Evolutionary conservation across 2,888 invertebrate species (phyloP), one percentile per base, ranked within the genome.

Genomic region (Cynaeus angustus): DNA sequence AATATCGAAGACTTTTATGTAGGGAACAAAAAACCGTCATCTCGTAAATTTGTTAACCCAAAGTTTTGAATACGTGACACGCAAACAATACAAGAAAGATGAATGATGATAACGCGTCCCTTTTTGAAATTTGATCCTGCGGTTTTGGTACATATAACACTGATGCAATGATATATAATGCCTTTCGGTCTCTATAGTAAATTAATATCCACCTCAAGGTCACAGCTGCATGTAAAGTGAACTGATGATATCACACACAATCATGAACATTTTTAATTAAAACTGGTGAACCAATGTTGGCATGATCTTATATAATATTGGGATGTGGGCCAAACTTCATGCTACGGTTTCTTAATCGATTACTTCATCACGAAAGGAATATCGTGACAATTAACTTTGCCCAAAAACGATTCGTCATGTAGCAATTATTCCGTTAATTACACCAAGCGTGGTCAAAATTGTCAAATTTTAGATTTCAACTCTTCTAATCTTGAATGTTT

Each of bases 401-500:
- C n/a, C 46, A 55, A 55, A 55, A 55, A 55, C 33, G 55, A 55
- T 55, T 55, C 21, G 55, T 55, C 55, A 55, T 52, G 52, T 21
- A 33, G 30, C 52, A 38, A 38, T 37, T 55, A 55, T 38, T 26
- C 33, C 14, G 46, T 46, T 7, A 7, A 43, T 43, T 13, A 2
- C 43, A 21, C 46, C 16, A n/a, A 46, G 46, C 14, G 7, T 46
- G 46, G 21, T 1, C 16, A 9, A 9, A 12, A 7, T 43, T 13
- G 43, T 12, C 46, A 46, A 14, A 16, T 12, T 41, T n/a, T 1
- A 33, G 33, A 33, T 33, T 33, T 33, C 7, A 33, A 21, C 21
- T 21, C 21, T 21, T 21, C 21, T 21, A 21, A 37, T 37, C 37
- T 8, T n/a, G 3, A 38, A 41, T 13, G 41, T 13, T 41, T 41